Conservation (phyloP, 2,113 vertebrate genomes). For the Triplophysa rosa region DNA sequence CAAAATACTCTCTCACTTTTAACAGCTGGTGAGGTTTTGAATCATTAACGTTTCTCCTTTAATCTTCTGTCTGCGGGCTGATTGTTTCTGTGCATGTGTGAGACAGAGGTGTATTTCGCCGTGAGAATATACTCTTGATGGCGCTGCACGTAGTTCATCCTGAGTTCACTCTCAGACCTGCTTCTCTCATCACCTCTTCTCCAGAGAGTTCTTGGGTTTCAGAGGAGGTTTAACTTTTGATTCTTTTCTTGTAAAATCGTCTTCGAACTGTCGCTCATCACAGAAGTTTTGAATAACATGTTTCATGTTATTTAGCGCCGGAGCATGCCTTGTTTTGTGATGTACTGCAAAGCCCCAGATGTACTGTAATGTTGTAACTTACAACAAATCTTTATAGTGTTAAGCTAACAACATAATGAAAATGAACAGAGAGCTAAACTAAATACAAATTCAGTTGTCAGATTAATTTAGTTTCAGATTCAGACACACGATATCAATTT, state of each 20-base stretch:
- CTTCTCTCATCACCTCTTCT: constrained; percentile 40
- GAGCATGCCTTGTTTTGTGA: constrained; percentile 3
- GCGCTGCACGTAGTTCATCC: constrained; percentile 10
- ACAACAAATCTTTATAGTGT: too few species aligned
- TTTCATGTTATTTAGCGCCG: neutral
- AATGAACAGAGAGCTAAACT: too few species aligned
- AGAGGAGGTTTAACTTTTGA: constrained; percentile 11
- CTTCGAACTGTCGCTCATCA: neutral
- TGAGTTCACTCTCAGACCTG: constrained; percentile 28
- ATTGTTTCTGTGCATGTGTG: constrained; percentile 23
- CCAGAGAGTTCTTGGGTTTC: constrained; percentile 28
- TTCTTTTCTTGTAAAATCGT: constrained; percentile 7
- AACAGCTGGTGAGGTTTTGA: constrained; percentile 23
- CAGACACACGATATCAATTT: too few species aligned
- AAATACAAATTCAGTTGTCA: too few species aligned
- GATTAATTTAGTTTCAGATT: too few species aligned
- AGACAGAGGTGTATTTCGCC: constrained; percentile 3
- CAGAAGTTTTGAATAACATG: neutral
- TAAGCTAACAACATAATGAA: too few species aligned
- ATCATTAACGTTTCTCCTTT: constrained; percentile 31
- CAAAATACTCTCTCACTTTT: constrained; percentile 36
- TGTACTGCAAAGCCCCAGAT: neutral
- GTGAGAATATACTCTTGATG: constrained; percentile 29
- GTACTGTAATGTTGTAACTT: neutral
- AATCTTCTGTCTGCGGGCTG: constrained; percentile 11